These are phyloP conservation scores for Beroe ovata DNA, from an alignment of 37 sponge, comb jelly and placozoan genomes.

Conservation along the genomic window DNA sequence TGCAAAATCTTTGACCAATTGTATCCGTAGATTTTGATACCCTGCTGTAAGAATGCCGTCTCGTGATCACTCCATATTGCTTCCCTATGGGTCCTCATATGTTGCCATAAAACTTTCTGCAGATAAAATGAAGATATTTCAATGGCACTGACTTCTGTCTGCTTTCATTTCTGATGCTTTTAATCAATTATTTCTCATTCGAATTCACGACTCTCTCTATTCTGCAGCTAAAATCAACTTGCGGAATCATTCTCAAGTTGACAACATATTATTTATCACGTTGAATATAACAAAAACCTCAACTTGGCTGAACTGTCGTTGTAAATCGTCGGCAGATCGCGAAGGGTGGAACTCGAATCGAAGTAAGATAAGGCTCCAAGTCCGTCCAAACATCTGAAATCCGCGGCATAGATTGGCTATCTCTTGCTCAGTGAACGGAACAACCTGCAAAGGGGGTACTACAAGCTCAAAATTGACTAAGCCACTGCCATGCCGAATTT, in stretches of 20 bases:
- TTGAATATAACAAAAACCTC: neutral
- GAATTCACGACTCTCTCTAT: neutral
- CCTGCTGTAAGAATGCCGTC: neutral
- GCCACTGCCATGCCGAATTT: no score
- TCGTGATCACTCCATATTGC: neutral
- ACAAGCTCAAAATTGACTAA: no score
- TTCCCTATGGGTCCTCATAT: no score
- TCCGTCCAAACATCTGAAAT: conserved; percentile 8
- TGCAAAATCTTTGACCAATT: neutral
- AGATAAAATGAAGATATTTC: no score
- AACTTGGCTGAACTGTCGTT: neutral
- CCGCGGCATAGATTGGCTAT: conserved; percentile 23
- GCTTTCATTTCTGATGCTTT: no score
- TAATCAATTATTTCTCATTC: neutral
- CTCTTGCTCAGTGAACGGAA: conserved; percentile 43
- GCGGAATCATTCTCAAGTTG: no score
- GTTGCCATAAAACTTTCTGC: no score
- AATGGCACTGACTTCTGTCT: no score
- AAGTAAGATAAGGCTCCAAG: conserved; percentile 38
- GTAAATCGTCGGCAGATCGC: neutral
- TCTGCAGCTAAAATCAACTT: neutral
- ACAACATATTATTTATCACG: no score
- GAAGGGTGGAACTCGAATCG: conserved; percentile 26
- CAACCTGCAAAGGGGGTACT: neutral
- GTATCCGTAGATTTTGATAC: neutral